Percentiles rank a stretch among this genome's conserved stretches.
Conservation (phyloP, 2,113 vertebrate species). For the Ardeotis arabs region DNA sequence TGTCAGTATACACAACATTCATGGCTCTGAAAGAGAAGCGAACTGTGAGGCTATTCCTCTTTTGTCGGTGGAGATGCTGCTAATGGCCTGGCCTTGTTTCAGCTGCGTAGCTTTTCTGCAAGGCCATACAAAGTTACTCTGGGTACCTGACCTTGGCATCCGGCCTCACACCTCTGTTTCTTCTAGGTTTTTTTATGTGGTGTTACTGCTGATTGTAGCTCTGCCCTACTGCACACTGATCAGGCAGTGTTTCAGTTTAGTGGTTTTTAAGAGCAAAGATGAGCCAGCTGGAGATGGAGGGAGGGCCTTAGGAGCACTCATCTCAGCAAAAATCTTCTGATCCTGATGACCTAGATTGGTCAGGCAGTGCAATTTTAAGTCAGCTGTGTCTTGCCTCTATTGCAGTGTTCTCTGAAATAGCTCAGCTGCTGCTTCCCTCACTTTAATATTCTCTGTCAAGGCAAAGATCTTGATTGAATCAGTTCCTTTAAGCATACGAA, state of each 20-base stretch:
- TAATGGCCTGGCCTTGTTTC: rapidly evolving
- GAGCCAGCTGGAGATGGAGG: background rate
- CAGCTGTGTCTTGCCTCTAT: background rate
- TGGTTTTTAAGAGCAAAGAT: background rate
- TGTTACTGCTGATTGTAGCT: background rate
- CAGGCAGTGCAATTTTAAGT: background rate
- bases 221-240: background rate
- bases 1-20: rapidly evolving
- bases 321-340: background rate
- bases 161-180: background rate
- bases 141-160: rapidly evolving
- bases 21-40: background rate
- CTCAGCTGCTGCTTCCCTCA: background rate
- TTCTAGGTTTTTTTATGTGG: background rate
- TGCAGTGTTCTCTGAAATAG: background rate
- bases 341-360: background rate
- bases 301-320: background rate
- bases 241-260: background rate
- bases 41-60: background rate
- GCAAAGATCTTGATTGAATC: background rate
- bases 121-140: background rate
- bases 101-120: background rate
- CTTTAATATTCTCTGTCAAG: background rate
- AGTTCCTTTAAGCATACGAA: background rate
- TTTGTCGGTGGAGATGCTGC: background rate